Evolutionary conservation across 2,797 vertebrate genomes (phyloP).

Genomic region (Oophaga sylvatica): DNA sequence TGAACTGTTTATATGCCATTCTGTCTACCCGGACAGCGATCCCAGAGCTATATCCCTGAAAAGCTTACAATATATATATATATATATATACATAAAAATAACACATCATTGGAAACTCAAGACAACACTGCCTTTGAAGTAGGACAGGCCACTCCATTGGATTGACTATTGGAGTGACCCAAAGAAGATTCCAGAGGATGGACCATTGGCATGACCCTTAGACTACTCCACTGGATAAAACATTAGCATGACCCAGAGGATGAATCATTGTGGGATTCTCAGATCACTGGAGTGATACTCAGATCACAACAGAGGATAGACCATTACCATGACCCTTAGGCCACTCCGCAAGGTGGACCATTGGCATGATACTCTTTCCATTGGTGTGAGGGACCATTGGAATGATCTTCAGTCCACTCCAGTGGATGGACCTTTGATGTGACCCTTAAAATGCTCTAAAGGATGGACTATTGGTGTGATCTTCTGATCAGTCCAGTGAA

Average conservation of each 20-base stretch:
- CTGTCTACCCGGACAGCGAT: no score
- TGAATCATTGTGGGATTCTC: not conserved
- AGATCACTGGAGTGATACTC: not conserved
- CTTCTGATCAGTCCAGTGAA: not conserved
- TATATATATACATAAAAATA: slow-evolving; percentile 3
- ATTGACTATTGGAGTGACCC: not conserved
- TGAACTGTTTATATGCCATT: no score
- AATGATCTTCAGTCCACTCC: not conserved
- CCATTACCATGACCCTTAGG: not conserved
- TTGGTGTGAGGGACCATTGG: not conserved
- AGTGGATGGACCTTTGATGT: not conserved
- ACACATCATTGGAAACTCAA: not conserved
- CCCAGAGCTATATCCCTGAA: no score
- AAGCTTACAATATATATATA: no score
- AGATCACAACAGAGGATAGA: not conserved
- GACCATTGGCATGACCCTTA: not conserved
- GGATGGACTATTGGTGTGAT: no score
- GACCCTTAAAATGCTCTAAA: not conserved
- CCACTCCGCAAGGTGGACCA: not conserved
- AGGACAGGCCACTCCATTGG: not conserved
- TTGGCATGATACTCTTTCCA: not conserved
- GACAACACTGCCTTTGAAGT: not conserved
- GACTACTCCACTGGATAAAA: not conserved
- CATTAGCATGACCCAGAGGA: not conserved
- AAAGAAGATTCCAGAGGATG: not conserved